Conservation (phyloP, 2,888 invertebrate genomes). For the Drosophila kanekoi region DNA sequence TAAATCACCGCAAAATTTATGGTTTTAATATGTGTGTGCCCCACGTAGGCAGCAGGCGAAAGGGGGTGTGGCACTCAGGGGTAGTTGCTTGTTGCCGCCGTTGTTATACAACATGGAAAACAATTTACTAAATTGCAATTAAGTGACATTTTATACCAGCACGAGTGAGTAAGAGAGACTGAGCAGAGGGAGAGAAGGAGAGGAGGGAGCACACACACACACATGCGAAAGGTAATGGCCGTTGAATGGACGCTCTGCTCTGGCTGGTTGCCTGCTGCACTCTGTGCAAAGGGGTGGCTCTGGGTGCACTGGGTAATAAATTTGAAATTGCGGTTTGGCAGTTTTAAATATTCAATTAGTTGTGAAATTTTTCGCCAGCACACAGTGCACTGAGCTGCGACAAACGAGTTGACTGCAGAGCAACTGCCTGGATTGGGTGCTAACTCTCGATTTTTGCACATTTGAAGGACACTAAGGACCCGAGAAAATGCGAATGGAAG, state of each 20-base stretch:
- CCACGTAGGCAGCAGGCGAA: constrained; percentile 8
- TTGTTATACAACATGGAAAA: constrained; percentile 80
- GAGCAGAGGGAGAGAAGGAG: too few species aligned
- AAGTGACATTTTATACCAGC: constrained; percentile 80
- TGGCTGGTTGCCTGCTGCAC: constrained; percentile 34
- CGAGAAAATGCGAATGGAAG: neutral
- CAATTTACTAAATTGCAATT: constrained; percentile 84
- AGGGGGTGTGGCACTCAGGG: constrained; percentile 16
- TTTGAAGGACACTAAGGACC: constrained; percentile 26
- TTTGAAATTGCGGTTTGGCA: constrained; percentile 83
- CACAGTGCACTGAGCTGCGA: constrained; percentile 35
- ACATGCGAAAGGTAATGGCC: constrained; percentile 59
- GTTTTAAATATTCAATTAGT: constrained; percentile 84
- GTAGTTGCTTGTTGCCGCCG: constrained; percentile 74
- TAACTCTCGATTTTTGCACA: constrained; percentile 63
- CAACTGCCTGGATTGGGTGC: constrained; percentile 11
- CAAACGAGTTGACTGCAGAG: constrained; percentile 43
- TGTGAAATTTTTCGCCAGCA: constrained; percentile 75
- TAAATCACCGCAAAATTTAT: constrained; percentile 85
- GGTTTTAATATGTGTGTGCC: constrained; percentile 74
- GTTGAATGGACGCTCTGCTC: constrained; percentile 56
- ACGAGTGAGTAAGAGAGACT: neutral
- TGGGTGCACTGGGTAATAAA: constrained; percentile 80
- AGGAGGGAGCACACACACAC: constrained; percentile 8
- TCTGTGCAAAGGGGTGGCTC: constrained; percentile 26